These are phyloP conservation scores for Heliconius melpomene DNA, from an alignment of 1,140 invertebrate genomes.

Conservation along the genomic window DNA sequence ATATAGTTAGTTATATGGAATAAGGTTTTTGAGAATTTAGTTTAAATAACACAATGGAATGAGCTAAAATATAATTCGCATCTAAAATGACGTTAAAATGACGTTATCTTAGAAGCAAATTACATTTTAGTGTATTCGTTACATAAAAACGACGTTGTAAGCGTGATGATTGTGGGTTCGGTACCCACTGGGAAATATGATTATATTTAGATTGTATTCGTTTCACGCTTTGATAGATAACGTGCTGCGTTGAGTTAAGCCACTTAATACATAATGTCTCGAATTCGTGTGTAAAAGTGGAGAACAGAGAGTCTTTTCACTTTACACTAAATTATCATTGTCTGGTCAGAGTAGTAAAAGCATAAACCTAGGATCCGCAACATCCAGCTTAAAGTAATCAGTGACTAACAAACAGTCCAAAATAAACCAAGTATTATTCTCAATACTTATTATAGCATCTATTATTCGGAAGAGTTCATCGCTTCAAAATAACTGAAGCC, in stretches of 20 bases:
- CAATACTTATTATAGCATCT: neutral
- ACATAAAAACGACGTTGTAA: neutral
- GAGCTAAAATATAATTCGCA: too few species aligned
- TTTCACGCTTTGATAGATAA: too few species aligned
- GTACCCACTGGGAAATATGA: too few species aligned
- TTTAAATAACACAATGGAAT: neutral
- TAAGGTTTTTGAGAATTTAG: neutral
- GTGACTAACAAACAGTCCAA: neutral
- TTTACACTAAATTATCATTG: too few species aligned
- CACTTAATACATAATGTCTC: too few species aligned
- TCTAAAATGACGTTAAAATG: too few species aligned
- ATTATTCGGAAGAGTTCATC: neutral
- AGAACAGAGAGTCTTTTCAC: too few species aligned
- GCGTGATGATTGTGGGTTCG: neutral
- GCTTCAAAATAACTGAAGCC: neutral
- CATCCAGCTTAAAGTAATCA: neutral
- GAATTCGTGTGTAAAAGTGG: neutral
- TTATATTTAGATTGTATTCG: too few species aligned
- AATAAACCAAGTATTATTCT: neutral
- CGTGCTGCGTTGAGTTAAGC: too few species aligned
- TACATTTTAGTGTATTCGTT: too few species aligned
- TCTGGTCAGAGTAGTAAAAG: too few species aligned
- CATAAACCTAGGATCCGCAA: neutral
- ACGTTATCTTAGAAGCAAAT: neutral
- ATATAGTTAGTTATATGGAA: neutral